Evolutionary conservation across 2,113 vertebrate genomes (phyloP).

Genomic region (Corythaeola cristata): DNA sequence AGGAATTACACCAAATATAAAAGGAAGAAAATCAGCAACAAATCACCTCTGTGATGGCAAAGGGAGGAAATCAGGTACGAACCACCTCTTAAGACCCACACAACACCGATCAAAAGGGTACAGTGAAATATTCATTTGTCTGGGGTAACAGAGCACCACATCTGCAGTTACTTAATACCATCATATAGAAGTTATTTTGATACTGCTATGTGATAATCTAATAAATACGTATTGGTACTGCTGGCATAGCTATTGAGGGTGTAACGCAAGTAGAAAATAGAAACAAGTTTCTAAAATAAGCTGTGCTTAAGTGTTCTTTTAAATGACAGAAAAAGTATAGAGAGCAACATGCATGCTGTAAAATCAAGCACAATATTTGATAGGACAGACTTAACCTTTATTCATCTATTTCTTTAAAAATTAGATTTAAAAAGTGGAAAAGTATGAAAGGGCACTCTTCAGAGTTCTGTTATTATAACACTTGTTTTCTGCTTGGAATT

Average conservation of each 20-base stretch:
- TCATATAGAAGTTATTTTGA: not conserved
- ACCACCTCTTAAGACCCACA: not conserved
- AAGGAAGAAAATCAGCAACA: not conserved
- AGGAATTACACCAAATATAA: not conserved
- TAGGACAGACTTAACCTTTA: not conserved
- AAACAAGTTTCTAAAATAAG: constrained; percentile 30
- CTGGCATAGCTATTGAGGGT: not conserved
- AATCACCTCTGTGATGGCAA: not conserved
- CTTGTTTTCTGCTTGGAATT: not conserved
- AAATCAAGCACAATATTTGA: not conserved
- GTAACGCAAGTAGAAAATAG: constrained; percentile 17
- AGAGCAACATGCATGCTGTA: not conserved
- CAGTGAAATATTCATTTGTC: not conserved
- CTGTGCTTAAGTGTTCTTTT: not conserved
- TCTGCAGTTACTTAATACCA: not conserved
- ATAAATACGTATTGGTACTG: not conserved
- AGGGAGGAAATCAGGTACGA: not conserved
- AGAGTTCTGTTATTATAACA: not conserved
- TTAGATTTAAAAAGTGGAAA: not conserved
- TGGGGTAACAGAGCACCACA: not conserved
- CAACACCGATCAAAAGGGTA: not conserved
- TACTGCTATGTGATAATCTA: not conserved
- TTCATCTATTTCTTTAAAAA: not conserved
- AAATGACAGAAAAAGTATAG: not conserved
- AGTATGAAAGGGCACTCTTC: not conserved